Base-by-base conservation (phyloP, 2,888 invertebrate species). In the Nowickia ferox region DNA sequence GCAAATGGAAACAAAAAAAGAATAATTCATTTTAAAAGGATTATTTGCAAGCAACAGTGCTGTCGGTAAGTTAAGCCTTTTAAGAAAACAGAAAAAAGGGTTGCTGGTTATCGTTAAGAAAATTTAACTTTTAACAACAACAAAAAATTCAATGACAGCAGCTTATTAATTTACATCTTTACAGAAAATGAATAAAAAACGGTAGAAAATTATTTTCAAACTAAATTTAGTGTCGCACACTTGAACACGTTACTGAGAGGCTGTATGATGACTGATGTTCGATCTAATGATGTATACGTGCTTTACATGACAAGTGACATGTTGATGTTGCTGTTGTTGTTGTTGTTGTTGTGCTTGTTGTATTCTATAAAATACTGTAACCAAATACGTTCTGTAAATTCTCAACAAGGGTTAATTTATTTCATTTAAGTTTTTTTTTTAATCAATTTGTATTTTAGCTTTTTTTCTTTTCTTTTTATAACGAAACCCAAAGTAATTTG, bases 241-340 rank as follows among this genome's bases (percentile, higher is more conserved):
- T 75, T 75, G 6, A 68, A 75, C 51, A 19, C 51, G n/a, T 53
- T 38, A 11, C 6, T 6, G 30, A 40, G 30, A 55, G 59, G 8
- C 53, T 40, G 22, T 9, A 17, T 42, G 22, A 40, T 68, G 63
- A 22, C 30, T 55, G 46, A 46, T 55, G 61, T 59, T 59, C 61
- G 38, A 53, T 61, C 42, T 75, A 75, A 74, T 75, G 78, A 78
- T 82, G 53, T 17, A 40, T 86, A 79, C 85, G 79, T 86, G 82
- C 63, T 74, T 65, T 79, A 79, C 82, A 86, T 82, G 82, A 72
- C 78, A 86, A 86, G 82, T 83, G 65, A 82, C 75, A 79, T 71
- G 53, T 48, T 48, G 15, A 48, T 30, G 30, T n/a, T 57, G 11
- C 17, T n/a, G 44, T 22, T 57, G 11, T 42, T 46, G 38, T 38